Evolutionary conservation across 2,797 vertebrate genomes (phyloP).

Genomic region (Nannoperca obscura): DNA sequence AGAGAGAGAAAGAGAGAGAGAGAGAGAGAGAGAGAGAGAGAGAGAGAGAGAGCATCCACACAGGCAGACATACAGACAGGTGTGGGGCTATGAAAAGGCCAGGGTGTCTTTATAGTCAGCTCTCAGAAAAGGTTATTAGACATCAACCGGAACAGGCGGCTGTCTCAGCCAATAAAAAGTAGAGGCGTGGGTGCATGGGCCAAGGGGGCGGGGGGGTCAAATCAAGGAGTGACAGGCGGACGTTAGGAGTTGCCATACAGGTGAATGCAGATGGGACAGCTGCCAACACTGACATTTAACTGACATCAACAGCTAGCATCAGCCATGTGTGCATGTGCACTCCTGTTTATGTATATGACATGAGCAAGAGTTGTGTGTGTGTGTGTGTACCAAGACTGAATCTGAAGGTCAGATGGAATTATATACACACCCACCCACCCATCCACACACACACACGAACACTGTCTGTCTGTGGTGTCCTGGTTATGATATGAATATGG

Average conservation of each 20-base stretch:
- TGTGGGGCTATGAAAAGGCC: slow-evolving; percentile 83
- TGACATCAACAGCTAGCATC: slow-evolving; percentile 72
- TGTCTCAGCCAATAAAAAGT: slow-evolving; percentile 77
- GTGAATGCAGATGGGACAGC: slow-evolving; percentile 82
- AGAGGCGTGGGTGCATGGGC: slow-evolving; percentile 42
- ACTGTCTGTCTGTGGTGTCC: slow-evolving; percentile 60
- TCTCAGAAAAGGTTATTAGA: slow-evolving; percentile 86
- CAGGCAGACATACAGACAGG: slow-evolving; percentile 60
- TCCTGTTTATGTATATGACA: slow-evolving; percentile 69
- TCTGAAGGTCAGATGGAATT: slow-evolving; percentile 79
- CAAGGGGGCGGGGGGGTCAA: slow-evolving; percentile 45
- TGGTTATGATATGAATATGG: slow-evolving; percentile 85
- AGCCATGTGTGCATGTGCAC: slow-evolving; percentile 48
- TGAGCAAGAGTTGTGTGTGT: slow-evolving; percentile 39
- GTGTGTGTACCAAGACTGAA: slow-evolving; percentile 46
- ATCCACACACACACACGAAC: too few species aligned
- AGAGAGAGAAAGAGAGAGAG: too few species aligned
- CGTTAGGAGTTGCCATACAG: slow-evolving; percentile 70
- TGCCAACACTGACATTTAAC: slow-evolving; percentile 85
- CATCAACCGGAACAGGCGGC: slow-evolving; percentile 80
- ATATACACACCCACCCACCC: slow-evolving; percentile 59
- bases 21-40: too few species aligned
- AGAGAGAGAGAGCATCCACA: slow-evolving; percentile 35
- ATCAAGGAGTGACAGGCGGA: slow-evolving; percentile 74
- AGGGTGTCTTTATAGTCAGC: slow-evolving; percentile 82